phyloP scores from a whole-genome alignment of 1,140 invertebrate genomes.

The Drosophila triauraria region DNA sequence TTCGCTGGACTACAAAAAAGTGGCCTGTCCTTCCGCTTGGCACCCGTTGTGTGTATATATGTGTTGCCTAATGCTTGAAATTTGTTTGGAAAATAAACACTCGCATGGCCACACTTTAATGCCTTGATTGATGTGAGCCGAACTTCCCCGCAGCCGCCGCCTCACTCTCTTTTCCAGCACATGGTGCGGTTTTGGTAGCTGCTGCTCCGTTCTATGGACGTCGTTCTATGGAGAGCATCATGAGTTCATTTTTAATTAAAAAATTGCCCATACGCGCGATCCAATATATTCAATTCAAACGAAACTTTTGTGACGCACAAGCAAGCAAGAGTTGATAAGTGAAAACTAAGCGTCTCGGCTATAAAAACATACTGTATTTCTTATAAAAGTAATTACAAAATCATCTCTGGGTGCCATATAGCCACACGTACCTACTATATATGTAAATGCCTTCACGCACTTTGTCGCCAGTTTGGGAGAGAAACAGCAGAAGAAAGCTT shows the following conservation, averaged over 20 bases:
- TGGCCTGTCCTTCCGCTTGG: slow-evolving; percentile 23
- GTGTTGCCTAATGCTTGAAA: slow-evolving; percentile 33
- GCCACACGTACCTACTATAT: background rate
- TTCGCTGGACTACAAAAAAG: slow-evolving; percentile 63
- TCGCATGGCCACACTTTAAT: slow-evolving; percentile 71
- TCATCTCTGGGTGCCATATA: slow-evolving; percentile 31
- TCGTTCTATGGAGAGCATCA: slow-evolving; percentile 26
- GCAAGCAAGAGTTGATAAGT: slow-evolving; percentile 57
- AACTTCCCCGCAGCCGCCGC: slow-evolving; percentile 8
- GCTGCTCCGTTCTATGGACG: slow-evolving; percentile 24
- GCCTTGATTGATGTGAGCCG: slow-evolving; percentile 70
- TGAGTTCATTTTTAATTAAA: slow-evolving; percentile 80
- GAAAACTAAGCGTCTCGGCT: slow-evolving; percentile 34
- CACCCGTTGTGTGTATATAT: slow-evolving; percentile 17
- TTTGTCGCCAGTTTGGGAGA: background rate
- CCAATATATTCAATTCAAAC: slow-evolving; percentile 27
- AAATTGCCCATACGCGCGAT: slow-evolving; percentile 50
- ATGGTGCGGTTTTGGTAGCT: slow-evolving; percentile 44
- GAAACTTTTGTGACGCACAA: slow-evolving; percentile 48
- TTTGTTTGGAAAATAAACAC: slow-evolving; percentile 77
- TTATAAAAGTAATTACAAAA: slow-evolving; percentile 35
- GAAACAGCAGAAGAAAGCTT: slow-evolving; percentile 23
- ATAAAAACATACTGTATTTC: slow-evolving; percentile 6
- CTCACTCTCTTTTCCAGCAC: slow-evolving; percentile 19
- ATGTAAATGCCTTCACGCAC: slow-evolving; percentile 48